Base-by-base conservation (phyloP, 1,140 invertebrate species). In the Lepidurus apus region DNA sequence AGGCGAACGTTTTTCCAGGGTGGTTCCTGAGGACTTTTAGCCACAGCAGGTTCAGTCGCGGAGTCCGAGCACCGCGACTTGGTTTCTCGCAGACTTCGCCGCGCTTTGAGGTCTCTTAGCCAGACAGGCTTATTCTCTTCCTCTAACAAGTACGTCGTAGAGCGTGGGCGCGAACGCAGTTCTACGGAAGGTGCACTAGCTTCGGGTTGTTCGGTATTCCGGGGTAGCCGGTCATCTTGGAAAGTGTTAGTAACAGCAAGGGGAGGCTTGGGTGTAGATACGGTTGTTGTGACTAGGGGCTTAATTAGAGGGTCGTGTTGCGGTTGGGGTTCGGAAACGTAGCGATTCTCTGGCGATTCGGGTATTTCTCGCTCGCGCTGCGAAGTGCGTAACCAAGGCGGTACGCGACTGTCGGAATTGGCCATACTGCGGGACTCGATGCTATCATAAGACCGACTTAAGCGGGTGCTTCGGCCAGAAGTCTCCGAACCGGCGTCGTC, bases 401-500 rank as follows among this genome's bases (percentile, higher is more conserved):
- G 78, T 8, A 79, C 75, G 42, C 74, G 65, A 11, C 75, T 74
- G 21, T 74, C 74, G 5, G 75, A 74, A 34, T 73, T 74, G 74
- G 65, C 44, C 21, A 74, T 26, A 43, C 45, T 74, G 43, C 43
- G 65, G 73, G 78, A 79, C 8, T 74, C 21, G 11, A 79, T 43
- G 42, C 78, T 79, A 43, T 79, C 78, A n/a, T 74, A 79, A 9
- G 78, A 79, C 7, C 78, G 78, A 75, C 78, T 79, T 73, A 79
- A 26, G 43, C 65, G 44, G 10, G 77, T 78, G n/a, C 78, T 74
- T 17, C 65, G 43, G 43, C 43, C 47, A 2, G 78, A 79, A 42
- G 17, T 43, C n/a, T 47, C 73, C 3, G 74, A 74, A 44, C 43
- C 74, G 13, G 42, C 73, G 78, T 74, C 78, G 74, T 79, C 75